phyloP scores from a whole-genome alignment of 2,113 vertebrate genomes.

The Microcebus jonahi region DNA sequence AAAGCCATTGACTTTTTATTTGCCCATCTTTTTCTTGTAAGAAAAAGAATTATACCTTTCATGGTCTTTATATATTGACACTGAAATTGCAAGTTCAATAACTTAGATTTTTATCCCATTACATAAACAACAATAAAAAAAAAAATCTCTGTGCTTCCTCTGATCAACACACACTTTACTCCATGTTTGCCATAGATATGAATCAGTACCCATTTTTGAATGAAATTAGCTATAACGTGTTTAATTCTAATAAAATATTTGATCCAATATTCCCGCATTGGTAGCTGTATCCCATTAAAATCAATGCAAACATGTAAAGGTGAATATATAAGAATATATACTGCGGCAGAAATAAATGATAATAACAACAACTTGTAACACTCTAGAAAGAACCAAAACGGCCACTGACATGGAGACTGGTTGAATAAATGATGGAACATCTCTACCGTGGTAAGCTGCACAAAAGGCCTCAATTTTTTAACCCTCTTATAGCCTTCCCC shows the following conservation, averaged over 20 bases:
- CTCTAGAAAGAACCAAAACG: not conserved
- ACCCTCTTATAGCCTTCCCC: not conserved
- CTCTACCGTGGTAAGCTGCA: too few species aligned
- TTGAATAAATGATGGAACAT: not conserved
- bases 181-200: too few species aligned
- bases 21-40: not conserved
- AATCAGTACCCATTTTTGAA: not conserved
- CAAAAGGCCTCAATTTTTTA: too few species aligned
- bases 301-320: not conserved
- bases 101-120: not conserved
- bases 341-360: not conserved
- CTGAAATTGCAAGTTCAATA: too few species aligned
- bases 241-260: not conserved
- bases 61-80: not conserved
- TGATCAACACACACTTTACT: not conserved
- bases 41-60: not conserved
- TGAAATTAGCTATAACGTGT: not conserved
- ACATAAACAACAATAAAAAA: not conserved
- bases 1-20: not conserved
- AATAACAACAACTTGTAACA: not conserved
- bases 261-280: not conserved
- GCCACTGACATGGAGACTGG: not conserved
- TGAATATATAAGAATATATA: not conserved
- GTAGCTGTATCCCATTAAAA: not conserved
- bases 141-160: too few species aligned